Conservation (phyloP, 2,797 vertebrate species). For the Danio kyathit region DNA sequence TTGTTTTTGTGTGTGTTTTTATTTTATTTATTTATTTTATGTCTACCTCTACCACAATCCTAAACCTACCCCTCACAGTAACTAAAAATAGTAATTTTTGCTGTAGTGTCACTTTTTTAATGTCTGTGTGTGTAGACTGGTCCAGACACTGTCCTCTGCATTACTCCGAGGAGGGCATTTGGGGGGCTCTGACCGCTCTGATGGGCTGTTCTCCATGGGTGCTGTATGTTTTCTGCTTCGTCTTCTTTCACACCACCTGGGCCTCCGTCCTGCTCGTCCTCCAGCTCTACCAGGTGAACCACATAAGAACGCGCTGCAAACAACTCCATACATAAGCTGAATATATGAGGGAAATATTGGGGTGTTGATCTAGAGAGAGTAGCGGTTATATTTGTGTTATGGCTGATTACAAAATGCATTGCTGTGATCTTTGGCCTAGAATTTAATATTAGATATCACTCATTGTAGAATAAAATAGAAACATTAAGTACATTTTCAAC, state of each 20-base stretch:
- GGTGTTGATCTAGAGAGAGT: not conserved
- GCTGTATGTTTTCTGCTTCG: slow-evolving; percentile 82
- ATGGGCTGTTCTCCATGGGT: slow-evolving; percentile 91
- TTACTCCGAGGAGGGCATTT: slow-evolving; percentile 81
- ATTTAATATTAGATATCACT: not conserved
- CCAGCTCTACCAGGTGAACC: slow-evolving; percentile 91
- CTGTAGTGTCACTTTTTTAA: no score
- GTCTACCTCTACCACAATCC: no score
- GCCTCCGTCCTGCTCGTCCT: slow-evolving; percentile 78
- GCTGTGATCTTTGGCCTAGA: not conserved
- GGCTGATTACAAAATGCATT: not conserved
- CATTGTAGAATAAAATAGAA: no score
- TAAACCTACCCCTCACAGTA: no score
- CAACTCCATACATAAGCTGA: not conserved
- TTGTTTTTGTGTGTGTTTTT: no score
- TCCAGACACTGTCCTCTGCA: slow-evolving; percentile 79
- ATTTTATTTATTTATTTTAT: no score
- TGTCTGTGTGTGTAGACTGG: slow-evolving; percentile 83
- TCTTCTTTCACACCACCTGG: slow-evolving; percentile 86
- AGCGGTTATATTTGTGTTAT: not conserved
- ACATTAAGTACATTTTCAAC: no score
- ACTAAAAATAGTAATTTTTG: no score
- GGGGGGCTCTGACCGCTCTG: slow-evolving; percentile 78
- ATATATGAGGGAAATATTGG: not conserved
- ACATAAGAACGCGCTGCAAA: not conserved